Evolutionary conservation across 2,797 vertebrate species (phyloP), one percentile per base, ranked within the genome.

Genomic region (Intellagama lesueurii): DNA sequence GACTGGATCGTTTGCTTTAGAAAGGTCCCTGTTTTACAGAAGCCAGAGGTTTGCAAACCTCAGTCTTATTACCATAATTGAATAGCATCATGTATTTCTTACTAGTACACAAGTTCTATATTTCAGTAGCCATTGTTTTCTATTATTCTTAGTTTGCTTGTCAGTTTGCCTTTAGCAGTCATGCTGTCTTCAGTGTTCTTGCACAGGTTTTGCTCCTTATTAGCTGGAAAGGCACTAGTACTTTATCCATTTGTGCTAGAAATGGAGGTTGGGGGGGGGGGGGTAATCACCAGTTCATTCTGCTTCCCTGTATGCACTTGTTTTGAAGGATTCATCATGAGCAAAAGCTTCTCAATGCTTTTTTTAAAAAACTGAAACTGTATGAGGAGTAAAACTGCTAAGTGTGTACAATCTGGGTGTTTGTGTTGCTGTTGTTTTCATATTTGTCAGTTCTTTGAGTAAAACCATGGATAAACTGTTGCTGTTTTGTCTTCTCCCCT

Each of bases 401-500:
- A 87, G 60, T 72, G 85, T 88, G 22, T 35, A 9, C 70, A 22
- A 2, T 66, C 66, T 35, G 3, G 56, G 11, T 40, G 35, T 49
- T 44, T 89, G 0, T 88, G 87, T 76, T 77, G 40, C 11, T 77
- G 12, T 52, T 91, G 16, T n/a, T 60, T 70, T 91, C 92, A 88
- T 47, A 70, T 1, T 69, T 32, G 8, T 9, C 26, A 52, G 17
- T 44, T 76, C 87, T 92, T 52, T 77, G 60, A 87, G 7, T 85
- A 40, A 22, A 91, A 89, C 66, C n/a, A 14, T 4, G 2, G 70
- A 40, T 52, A 75, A 77, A 47, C 5, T 30, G 7, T 68, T 85
- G 6, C 82, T 90, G 44, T 69, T 49, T 66, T 88, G 40, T 85
- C 73, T 85, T 92, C 84, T 66, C 11, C 72, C 91, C 77, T 89